Evolutionary conservation across 2,797 vertebrate genomes (phyloP), one percentile per base, ranked within the genome.

Genomic region (Mus caroli): DNA sequence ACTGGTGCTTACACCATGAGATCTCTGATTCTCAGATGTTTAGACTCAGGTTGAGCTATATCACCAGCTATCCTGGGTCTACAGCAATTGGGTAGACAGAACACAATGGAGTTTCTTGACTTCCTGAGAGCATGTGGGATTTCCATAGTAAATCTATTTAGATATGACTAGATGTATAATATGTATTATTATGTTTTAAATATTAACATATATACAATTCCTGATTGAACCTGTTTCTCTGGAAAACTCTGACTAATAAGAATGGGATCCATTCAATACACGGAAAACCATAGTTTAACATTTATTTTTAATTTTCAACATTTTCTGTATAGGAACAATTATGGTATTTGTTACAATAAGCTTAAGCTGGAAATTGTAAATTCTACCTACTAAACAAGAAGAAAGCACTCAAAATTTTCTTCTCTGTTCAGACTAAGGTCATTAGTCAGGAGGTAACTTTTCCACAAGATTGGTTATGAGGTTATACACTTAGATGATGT

Each of bases 271-370:
- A 85, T 43, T 64, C 17, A 78, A 76, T 37, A 64, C 31, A 87
- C 34, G 3, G 88, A 89, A 83, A 94, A 54, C 34, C 13, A 52
- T 64, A 92, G 88, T 50, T 67, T 86, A 60, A 84, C 9, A 40
- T 92, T 95, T 77, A 85, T 40, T 82, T 82, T 40, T 82, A 82
- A 89, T 77, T 85, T 60, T 13, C n/a, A 93, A 31, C 19, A 34
- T 93, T 91, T 34, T 80, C 34, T 43, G 8, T 15, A 43, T 82
- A 77, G 5, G 34, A 77, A 67, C 77, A 64, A 89, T 52, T 80
- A 91, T 20, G 34, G 69, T 20, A 15, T 86, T 89, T 37, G 15
- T 71, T 88, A 60, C 19, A 89, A 78, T 79, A 83, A 83, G 24
- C 22, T 60, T 62, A 43, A 60, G 26, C 24, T 60, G 14, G 37